These are phyloP conservation scores for Odontothrips loti DNA, from an alignment of 2,888 invertebrate species.

Conservation along the genomic window DNA sequence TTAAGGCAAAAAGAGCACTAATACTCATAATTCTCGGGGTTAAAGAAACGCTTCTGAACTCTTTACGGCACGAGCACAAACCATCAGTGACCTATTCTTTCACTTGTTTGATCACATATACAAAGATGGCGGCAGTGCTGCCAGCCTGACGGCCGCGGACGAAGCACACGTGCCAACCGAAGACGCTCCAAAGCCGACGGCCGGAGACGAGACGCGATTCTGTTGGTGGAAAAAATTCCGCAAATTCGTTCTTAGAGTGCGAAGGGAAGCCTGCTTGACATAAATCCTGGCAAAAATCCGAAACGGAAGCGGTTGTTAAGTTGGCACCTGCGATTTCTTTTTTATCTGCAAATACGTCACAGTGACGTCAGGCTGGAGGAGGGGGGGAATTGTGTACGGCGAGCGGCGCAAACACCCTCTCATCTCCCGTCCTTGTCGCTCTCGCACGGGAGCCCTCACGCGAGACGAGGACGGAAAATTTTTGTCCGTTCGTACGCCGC, in stretches of 20 bases:
- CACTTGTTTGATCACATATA: constrained; percentile 25
- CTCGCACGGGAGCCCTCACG: neutral
- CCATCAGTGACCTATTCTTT: constrained; percentile 24
- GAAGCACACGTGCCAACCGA: no score
- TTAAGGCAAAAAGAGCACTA: constrained; percentile 20
- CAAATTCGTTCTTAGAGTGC: no score
- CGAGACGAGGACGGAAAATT: no score
- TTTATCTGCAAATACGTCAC: neutral
- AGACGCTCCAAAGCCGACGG: no score
- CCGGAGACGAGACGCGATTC: no score
- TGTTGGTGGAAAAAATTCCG: no score
- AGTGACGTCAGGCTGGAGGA: neutral
- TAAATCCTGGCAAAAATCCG: no score
- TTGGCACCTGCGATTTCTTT: neutral
- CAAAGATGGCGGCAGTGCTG: neutral
- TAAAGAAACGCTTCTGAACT: neutral
- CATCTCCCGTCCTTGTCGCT: neutral
- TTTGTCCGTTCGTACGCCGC: no score
- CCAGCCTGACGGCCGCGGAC: neutral
- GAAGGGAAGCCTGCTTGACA: no score
- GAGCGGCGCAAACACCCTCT: neutral
- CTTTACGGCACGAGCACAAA: constrained; percentile 14
- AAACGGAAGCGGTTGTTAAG: neutral
- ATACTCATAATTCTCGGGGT: constrained; percentile 20
- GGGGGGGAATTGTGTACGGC: neutral